Evolutionary conservation across 1,140 invertebrate genomes (phyloP).

Genomic region (Drosophila guanche): DNA sequence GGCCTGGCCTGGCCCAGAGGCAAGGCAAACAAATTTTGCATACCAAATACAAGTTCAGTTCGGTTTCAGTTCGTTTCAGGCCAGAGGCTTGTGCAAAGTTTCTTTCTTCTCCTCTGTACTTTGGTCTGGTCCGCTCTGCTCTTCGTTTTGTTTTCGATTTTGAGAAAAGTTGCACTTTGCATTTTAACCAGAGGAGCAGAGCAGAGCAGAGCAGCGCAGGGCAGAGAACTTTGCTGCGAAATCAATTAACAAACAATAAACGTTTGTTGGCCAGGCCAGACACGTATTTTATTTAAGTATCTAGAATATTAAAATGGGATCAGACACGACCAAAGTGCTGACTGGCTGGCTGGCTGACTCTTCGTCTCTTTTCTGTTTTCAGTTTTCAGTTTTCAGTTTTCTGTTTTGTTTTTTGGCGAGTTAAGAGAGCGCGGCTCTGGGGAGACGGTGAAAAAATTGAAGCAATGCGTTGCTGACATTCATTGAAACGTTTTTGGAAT

Average conservation of each 20-base stretch:
- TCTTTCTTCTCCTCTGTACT: background rate
- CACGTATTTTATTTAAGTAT: slow-evolving; percentile 83
- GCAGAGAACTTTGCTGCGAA: slow-evolving; percentile 66
- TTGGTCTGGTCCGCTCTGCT: slow-evolving; percentile 14
- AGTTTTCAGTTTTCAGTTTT: slow-evolving; percentile 4
- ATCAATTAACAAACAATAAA: slow-evolving; percentile 83
- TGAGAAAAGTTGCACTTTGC: slow-evolving; percentile 73
- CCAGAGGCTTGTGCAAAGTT: slow-evolving; percentile 33
- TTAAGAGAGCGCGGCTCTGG: background rate
- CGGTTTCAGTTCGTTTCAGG: no score
- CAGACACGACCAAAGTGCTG: slow-evolving; percentile 65
- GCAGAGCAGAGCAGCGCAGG: no score
- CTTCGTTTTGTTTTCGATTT: background rate
- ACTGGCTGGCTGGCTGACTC: no score
- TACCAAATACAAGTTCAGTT: slow-evolving; percentile 62
- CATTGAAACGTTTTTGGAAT: slow-evolving; percentile 80
- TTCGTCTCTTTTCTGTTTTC: no score
- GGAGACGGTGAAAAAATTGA: slow-evolving; percentile 65
- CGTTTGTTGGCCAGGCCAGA: slow-evolving; percentile 81
- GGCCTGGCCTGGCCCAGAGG: slow-evolving; percentile 42
- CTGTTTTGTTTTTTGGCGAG: slow-evolving; percentile 8
- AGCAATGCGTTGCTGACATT: slow-evolving; percentile 78
- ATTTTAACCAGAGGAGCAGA: slow-evolving; percentile 66
- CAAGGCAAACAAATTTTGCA: slow-evolving; percentile 77
- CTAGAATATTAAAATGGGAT: slow-evolving; percentile 84